phyloP scores from a whole-genome alignment of 2,888 invertebrate species.

The Ectropis crepuscularia region DNA sequence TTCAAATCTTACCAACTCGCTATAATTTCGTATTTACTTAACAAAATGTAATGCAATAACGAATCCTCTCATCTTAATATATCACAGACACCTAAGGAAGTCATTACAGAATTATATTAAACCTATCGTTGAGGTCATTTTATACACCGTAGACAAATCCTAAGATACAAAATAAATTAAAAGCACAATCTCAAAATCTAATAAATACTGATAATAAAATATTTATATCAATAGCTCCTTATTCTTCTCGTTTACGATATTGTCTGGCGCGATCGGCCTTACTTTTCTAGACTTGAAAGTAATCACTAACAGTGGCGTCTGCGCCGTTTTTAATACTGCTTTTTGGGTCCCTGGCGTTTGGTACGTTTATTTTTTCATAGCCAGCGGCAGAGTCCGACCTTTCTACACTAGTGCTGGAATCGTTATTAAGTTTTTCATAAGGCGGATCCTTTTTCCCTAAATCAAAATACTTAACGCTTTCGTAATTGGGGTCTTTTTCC shows the following conservation, averaged over 20 bases:
- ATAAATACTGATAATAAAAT: slow-evolving; percentile 57
- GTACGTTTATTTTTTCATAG: slow-evolving; percentile 74
- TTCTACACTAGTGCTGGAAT: slow-evolving; percentile 57
- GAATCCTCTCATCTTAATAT: slow-evolving; percentile 62
- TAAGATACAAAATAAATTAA: slow-evolving; percentile 68
- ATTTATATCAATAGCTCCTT: slow-evolving; percentile 55
- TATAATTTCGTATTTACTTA: slow-evolving; percentile 52
- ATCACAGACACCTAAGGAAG: slow-evolving; percentile 83
- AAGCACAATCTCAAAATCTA: slow-evolving; percentile 67
- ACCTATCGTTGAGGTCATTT: slow-evolving; percentile 69
- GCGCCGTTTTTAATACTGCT: slow-evolving; percentile 76
- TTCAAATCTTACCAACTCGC: slow-evolving; percentile 31
- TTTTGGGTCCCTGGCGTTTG: slow-evolving; percentile 63
- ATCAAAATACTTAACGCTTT: slow-evolving; percentile 91
- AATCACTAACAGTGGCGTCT: slow-evolving; percentile 74
- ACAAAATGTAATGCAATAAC: slow-evolving; percentile 54
- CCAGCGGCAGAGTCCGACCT: slow-evolving; percentile 75
- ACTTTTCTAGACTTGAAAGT: slow-evolving; percentile 74
- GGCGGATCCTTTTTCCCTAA: slow-evolving; percentile 86
- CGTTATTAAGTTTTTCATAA: slow-evolving; percentile 86
- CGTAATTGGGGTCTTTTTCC: slow-evolving; percentile 90
- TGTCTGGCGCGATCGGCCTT: slow-evolving; percentile 32
- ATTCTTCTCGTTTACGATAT: slow-evolving; percentile 16
- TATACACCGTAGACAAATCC: slow-evolving; percentile 56
- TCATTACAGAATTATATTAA: slow-evolving; percentile 61